These are phyloP conservation scores for Gephyroberyx darwinii DNA, from an alignment of 2,797 vertebrate species.

Conservation along the genomic window DNA sequence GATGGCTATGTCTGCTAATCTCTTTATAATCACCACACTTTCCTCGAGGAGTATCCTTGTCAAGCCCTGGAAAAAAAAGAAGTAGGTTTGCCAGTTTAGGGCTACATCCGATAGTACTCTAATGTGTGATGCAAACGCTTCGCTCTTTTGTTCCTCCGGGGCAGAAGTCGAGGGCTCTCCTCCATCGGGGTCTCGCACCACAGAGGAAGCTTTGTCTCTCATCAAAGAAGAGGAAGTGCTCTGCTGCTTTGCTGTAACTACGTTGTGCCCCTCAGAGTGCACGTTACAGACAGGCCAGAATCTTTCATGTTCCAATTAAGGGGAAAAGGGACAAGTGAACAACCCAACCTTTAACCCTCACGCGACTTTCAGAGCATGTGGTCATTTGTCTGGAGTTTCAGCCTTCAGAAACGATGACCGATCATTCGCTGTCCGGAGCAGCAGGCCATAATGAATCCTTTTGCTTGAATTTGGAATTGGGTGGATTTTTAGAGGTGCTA, in stretches of 20 bases:
- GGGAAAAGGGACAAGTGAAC: constrained; percentile 74
- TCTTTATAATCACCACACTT: constrained; percentile 58
- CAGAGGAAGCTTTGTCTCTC: constrained; percentile 77
- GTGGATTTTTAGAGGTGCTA: constrained; percentile 51
- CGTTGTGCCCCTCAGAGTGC: constrained; percentile 68
- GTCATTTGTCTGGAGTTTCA: constrained; percentile 74
- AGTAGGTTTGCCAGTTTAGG: constrained; percentile 38
- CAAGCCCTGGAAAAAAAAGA: constrained; percentile 26
- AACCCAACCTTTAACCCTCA: constrained; percentile 73
- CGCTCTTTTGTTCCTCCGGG: constrained; percentile 64
- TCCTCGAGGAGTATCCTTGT: constrained; percentile 54
- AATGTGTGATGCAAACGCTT: constrained; percentile 53
- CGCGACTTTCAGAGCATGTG: constrained; percentile 57
- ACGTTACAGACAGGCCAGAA: constrained; percentile 68
- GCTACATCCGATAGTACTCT: constrained; percentile 57
- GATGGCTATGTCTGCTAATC: constrained; percentile 49
- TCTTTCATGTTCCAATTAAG: constrained; percentile 81
- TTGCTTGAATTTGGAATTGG: constrained; percentile 48
- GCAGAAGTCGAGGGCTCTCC: constrained; percentile 58
- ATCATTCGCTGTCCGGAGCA: constrained; percentile 48
- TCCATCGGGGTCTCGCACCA: constrained; percentile 60
- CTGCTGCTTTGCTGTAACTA: constrained; percentile 61
- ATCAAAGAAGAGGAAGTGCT: constrained; percentile 80
- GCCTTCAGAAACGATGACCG: constrained; percentile 56
- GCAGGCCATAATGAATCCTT: constrained; percentile 55